Conservation (phyloP, 2,113 vertebrate genomes). For the Chaenogobius annularis region DNA sequence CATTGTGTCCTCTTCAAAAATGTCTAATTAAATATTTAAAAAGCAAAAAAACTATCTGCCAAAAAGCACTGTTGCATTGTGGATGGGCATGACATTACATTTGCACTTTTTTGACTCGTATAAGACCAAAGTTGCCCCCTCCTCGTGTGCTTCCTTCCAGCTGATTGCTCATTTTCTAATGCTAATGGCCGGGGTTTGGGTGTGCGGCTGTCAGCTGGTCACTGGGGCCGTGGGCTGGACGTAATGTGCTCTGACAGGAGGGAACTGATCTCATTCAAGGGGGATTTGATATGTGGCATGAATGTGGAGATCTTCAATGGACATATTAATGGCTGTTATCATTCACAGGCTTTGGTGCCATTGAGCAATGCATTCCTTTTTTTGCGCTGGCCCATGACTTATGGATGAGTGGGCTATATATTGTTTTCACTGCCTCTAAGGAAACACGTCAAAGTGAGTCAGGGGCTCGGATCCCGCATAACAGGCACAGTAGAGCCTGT, state of each 20-base stretch:
- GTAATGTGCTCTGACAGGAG: slow-evolving; percentile 99
- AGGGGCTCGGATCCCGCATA: slow-evolving; percentile 64
- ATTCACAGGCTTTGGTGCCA: slow-evolving; percentile 85
- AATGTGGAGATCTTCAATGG: slow-evolving; percentile 92
- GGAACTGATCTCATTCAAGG: slow-evolving; percentile 96
- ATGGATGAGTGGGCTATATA: slow-evolving; percentile 88
- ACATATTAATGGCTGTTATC: slow-evolving; percentile 96
- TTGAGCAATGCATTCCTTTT: slow-evolving; percentile 83
- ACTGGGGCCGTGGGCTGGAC: slow-evolving; percentile 90
- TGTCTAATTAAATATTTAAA: slow-evolving; percentile 8
- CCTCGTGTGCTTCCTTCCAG: slow-evolving; percentile 88
- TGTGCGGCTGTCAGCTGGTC: slow-evolving; percentile 96
- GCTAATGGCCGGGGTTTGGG: slow-evolving; percentile 89
- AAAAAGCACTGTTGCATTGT: not conserved
- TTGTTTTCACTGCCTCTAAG: slow-evolving; percentile 84
- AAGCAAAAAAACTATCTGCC: not conserved
- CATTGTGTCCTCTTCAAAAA: not conserved
- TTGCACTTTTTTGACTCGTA: slow-evolving; percentile 25
- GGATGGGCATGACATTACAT: slow-evolving; percentile 3
- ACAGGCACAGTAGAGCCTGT: slow-evolving; percentile 50
- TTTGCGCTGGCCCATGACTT: slow-evolving; percentile 86
- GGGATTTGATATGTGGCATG: slow-evolving; percentile 97
- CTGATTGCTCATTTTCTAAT: slow-evolving; percentile 99
- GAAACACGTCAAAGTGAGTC: slow-evolving; percentile 88
- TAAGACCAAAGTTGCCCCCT: slow-evolving; percentile 53